Evolutionary conservation across 92 coral and sea anemone genomes (phyloP).

Genomic region (Hydrozoanthus gracilis): DNA sequence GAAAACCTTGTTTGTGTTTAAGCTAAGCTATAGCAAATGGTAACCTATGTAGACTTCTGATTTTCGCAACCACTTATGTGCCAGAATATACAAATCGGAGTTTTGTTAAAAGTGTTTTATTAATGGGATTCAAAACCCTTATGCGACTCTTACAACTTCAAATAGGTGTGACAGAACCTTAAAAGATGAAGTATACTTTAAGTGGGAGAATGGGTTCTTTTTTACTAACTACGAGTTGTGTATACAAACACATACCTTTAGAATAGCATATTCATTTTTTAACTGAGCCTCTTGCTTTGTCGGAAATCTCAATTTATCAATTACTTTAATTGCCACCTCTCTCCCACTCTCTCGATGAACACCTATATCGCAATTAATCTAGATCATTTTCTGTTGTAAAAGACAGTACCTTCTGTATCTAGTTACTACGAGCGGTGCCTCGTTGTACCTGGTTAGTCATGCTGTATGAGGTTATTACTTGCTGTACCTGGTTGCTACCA

Average conservation of each 20-base stretch:
- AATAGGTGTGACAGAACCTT: no score
- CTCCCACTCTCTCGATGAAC: conserved; percentile 99
- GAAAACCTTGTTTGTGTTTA: no score
- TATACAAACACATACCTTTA: conserved; percentile 63
- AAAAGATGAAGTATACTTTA: no score
- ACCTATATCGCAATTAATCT: conserved; percentile 53
- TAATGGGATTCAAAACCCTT: no score
- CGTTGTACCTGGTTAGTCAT: not conserved
- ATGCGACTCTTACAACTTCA: no score
- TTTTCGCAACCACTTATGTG: no score
- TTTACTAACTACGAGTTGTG: not conserved
- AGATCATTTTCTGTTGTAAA: not conserved
- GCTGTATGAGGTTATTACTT: no score
- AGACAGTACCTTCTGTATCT: not conserved
- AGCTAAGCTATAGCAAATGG: no score
- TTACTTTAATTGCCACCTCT: conserved; percentile 96
- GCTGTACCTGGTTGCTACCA: not conserved
- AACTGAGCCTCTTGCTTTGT: conserved; percentile 98
- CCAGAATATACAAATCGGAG: no score
- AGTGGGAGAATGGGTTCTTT: no score
- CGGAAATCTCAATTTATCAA: conserved; percentile 96
- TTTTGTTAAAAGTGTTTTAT: no score
- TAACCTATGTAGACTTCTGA: no score
- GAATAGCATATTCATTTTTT: conserved; percentile 96
- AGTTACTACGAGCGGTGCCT: not conserved